Base-by-base conservation (phyloP, 2,888 invertebrate species). In the Steinernema carpocapsae region DNA sequence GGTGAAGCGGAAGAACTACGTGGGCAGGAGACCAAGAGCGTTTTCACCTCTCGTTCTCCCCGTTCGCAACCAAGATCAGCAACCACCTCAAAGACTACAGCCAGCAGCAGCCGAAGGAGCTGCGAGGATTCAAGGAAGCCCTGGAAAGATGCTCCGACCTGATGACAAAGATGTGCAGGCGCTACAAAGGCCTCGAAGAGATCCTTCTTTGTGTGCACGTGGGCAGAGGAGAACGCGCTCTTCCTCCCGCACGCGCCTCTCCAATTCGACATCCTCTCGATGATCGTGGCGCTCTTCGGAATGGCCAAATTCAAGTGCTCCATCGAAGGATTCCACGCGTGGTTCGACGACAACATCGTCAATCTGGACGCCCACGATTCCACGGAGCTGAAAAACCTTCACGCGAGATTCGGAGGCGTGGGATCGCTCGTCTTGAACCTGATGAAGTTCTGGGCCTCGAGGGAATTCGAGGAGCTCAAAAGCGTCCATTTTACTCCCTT, bases 1-100 rank as follows among this genome's bases (percentile, higher is more conserved):
- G 52, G 72, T 79, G 71, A 76, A 79, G 59, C 45, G 78, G 32
- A 56, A 48, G 0, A n/a, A 10, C 14, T 48, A 17, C 29, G 46
- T 72, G n/a, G 42, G 32, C 71, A 26, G 19, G 45, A 17, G 17
- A 24, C 32, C 45, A 64, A 19, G 37, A 74, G 29, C 46, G 37
- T 14, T 22, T 29, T 37, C 19, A 70, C 12, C 46, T 74, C 19
- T 70, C 74, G 32, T 12, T 74, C 29, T 37, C 42, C 22, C 70
- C 74, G 12, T 74, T 70, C 70, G 70, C 56, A 7, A 26, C 56
- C 1, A 56, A 12, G 26, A 56, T 56, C 56, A 56, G 56, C 26
- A 22, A 24, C 6, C 56, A 56, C 56, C 4, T 56, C 24, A 4
- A 6, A 22, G 26, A 4, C 6, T 56, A 56, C 56, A 26, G 56